These are phyloP conservation scores for Mustela lutreola DNA, from an alignment of 2,113 vertebrate genomes.

Conservation along the genomic window DNA sequence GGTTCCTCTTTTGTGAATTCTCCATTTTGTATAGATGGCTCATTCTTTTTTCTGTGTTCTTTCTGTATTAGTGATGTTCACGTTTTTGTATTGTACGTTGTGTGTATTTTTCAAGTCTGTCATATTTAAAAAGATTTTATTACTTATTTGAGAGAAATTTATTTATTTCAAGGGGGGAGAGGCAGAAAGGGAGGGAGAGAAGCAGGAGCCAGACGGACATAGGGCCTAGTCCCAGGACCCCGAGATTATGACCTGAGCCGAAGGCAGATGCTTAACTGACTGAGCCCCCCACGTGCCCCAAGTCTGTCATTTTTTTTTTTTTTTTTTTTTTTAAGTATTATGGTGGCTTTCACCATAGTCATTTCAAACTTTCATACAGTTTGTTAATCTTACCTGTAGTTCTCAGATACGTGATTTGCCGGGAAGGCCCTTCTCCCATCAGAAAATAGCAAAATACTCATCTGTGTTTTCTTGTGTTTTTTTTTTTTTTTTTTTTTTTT, in stretches of 20 bases:
- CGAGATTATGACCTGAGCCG: background rate
- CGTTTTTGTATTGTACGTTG: background rate
- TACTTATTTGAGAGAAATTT: background rate
- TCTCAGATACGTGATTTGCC: background rate
- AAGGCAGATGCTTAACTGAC: background rate
- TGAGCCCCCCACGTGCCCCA: background rate
- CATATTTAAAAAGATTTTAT: background rate
- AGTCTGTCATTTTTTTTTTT: background rate
- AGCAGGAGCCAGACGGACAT: background rate
- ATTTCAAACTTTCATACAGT: background rate
- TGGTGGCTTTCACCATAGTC: background rate
- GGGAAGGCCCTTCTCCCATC: background rate
- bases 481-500: too few relatives aligned
- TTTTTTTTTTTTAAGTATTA: background rate
- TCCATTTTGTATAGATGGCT: background rate
- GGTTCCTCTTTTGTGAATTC: background rate
- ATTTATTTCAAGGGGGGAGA: background rate
- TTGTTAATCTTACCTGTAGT: background rate
- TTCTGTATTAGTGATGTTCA: background rate
- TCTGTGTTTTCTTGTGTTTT: background rate
- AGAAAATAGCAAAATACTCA: too few relatives aligned
- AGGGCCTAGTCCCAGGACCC: background rate
- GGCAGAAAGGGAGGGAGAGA: background rate
- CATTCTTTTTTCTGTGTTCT: background rate
- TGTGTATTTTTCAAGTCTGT: background rate